A percentile compares a stretch with the other conserved stretches of the same genome.
phyloP scores from a whole-genome alignment of 2,888 invertebrate species.

The Theretra japonica region DNA sequence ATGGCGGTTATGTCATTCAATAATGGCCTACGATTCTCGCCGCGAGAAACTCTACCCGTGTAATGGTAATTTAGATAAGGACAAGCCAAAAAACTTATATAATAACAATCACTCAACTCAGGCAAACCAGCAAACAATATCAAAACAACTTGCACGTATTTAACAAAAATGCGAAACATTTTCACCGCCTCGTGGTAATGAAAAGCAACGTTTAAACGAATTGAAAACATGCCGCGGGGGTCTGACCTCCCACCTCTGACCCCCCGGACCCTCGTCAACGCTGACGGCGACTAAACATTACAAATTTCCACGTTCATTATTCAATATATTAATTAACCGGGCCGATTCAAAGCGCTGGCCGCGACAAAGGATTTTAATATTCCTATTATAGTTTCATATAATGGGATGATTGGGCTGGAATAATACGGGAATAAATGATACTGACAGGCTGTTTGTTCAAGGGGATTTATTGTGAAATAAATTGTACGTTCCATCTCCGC shows the following conservation, averaged over 20 bases:
- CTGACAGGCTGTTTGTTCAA: too few relatives aligned
- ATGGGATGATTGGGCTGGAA: background rate
- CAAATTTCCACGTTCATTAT: constrained; percentile 24
- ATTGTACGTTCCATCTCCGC: too few relatives aligned
- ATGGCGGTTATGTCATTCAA: too few relatives aligned
- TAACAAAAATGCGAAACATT: background rate
- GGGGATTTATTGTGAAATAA: too few relatives aligned
- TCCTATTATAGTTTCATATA: background rate
- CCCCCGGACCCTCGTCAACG: constrained; percentile 23
- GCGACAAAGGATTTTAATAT: background rate
- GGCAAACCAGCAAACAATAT: too few relatives aligned
- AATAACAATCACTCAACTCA: too few relatives aligned
- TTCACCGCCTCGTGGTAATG: constrained; percentile 8
- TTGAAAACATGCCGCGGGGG: background rate
- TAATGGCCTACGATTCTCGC: too few relatives aligned
- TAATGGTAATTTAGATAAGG: too few relatives aligned
- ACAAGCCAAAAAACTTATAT: too few relatives aligned
- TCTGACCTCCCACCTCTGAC: background rate
- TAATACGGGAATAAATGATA: background rate
- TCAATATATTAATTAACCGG: constrained; percentile 27
- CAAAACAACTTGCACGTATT: too few relatives aligned
- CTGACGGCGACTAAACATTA: constrained; percentile 29
- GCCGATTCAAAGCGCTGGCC: background rate
- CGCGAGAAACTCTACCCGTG: too few relatives aligned
- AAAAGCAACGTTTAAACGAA: constrained; percentile 5